Evolutionary conservation across 2,888 invertebrate genomes (phyloP).

Genomic region (Pseudeuparius sepicola): DNA sequence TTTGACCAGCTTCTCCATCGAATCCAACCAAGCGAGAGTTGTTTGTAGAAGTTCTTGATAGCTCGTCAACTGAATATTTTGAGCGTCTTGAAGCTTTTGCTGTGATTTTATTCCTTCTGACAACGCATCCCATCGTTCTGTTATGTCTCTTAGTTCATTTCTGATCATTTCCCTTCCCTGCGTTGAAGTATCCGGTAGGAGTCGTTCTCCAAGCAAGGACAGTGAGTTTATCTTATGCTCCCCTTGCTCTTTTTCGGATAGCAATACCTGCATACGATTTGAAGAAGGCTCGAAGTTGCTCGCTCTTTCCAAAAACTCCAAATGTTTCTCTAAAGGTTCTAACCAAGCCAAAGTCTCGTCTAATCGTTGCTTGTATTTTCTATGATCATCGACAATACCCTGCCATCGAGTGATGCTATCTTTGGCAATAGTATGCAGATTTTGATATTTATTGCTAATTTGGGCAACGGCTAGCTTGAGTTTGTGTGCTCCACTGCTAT

Average conservation of each 20-base stretch:
- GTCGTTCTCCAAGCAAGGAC: slow-evolving; percentile 71
- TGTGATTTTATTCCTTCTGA: slow-evolving; percentile 72
- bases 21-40: slow-evolving; percentile 75
- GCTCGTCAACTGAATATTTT: slow-evolving; percentile 71
- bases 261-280: slow-evolving; percentile 59
- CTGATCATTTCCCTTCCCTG: slow-evolving; percentile 82
- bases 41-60: slow-evolving; percentile 81
- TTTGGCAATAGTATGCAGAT: slow-evolving; percentile 69
- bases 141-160: slow-evolving; percentile 68
- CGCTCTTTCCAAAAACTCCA: slow-evolving; percentile 48
- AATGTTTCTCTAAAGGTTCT: slow-evolving; percentile 61
- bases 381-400: slow-evolving; percentile 73
- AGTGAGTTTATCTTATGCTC: slow-evolving; percentile 66
- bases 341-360: slow-evolving; percentile 71
- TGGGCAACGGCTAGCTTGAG: slow-evolving; percentile 81
- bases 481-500: slow-evolving; percentile 73
- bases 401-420: slow-evolving; percentile 80
- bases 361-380: slow-evolving; percentile 63
- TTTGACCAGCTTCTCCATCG: slow-evolving; percentile 68
- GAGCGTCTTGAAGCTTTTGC: slow-evolving; percentile 76
- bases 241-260: slow-evolving; percentile 76
- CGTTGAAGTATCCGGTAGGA: slow-evolving; percentile 88
- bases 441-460: slow-evolving; percentile 69
- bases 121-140: slow-evolving; percentile 81
- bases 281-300: slow-evolving; percentile 53